Percentiles rank a stretch among this genome's conserved stretches.
Conservation (phyloP, 2,888 invertebrate species). For the Orchesellides sinensis region DNA sequence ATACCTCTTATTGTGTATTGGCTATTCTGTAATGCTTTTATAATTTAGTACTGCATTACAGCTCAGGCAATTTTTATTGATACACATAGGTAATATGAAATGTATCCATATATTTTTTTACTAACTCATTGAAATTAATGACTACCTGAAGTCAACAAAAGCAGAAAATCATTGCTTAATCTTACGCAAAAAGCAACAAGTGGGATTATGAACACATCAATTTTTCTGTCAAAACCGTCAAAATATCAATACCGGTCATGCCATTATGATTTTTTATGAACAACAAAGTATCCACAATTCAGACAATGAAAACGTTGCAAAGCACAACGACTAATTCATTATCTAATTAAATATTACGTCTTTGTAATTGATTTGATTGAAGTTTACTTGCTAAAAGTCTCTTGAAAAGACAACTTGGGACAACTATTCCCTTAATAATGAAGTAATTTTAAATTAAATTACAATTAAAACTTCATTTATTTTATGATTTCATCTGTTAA, state of each 20-base stretch:
- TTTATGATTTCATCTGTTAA: neutral
- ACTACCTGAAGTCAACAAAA: constrained; percentile 12
- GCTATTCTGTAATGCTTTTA: neutral
- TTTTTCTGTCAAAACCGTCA: constrained; percentile 31
- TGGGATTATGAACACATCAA: neutral
- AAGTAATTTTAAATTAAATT: no score
- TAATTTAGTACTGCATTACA: neutral
- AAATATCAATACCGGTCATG: neutral
- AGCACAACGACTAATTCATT: neutral
- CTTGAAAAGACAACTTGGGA: no score
- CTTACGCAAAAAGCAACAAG: neutral
- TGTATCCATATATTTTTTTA: no score
- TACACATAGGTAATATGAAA: neutral
- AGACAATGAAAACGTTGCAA: neutral
- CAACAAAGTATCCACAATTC: neutral
- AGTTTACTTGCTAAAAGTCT: no score
- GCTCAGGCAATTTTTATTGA: neutral
- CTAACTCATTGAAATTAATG: constrained; percentile 20
- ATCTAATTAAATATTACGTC: constrained; percentile 30
- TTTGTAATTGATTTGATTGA: no score
- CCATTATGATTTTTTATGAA: constrained; percentile 10
- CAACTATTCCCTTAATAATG: no score
- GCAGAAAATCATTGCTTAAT: constrained; percentile 15
- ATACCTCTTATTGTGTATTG: neutral
- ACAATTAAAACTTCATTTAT: neutral